phyloP scores from a whole-genome alignment of 2,797 vertebrate species.

The Potorous gilbertii region DNA sequence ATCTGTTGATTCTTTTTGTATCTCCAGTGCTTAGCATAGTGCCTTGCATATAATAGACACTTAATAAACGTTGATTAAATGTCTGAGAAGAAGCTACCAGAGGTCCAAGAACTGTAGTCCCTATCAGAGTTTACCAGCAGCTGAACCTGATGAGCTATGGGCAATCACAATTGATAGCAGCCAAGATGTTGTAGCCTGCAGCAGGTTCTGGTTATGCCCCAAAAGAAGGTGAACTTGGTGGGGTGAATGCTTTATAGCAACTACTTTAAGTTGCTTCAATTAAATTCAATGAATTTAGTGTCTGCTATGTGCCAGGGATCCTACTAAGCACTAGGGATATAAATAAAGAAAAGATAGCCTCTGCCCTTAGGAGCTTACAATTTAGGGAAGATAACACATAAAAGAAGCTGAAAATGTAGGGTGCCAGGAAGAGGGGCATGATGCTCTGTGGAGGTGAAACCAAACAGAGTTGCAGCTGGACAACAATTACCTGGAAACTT shows the following conservation, averaged over 20 bases:
- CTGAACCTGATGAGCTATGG: background rate
- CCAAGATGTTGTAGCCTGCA: background rate
- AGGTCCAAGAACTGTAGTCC: background rate
- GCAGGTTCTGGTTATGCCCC: background rate
- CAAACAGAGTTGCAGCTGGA: background rate
- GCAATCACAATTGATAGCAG: background rate
- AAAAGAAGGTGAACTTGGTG: background rate
- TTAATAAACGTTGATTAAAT: background rate
- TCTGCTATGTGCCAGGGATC: background rate
- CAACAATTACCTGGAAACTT: background rate
- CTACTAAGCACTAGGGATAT: background rate
- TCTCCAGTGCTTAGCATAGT: background rate
- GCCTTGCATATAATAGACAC: background rate
- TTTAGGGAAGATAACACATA: background rate
- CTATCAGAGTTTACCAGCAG: background rate
- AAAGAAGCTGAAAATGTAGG: background rate
- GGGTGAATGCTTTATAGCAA: background rate
- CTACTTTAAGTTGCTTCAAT: background rate
- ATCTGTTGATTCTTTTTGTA: background rate
- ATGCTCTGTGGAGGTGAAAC: background rate
- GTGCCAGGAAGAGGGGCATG: background rate
- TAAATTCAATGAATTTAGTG: background rate
- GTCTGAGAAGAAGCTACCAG: background rate
- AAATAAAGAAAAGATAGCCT: background rate
- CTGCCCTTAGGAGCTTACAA: background rate